A percentile compares a stretch with the other conserved stretches of the same genome.
Conservation (phyloP, 1,140 invertebrate species). For the Teleogryllus occipitalis region DNA sequence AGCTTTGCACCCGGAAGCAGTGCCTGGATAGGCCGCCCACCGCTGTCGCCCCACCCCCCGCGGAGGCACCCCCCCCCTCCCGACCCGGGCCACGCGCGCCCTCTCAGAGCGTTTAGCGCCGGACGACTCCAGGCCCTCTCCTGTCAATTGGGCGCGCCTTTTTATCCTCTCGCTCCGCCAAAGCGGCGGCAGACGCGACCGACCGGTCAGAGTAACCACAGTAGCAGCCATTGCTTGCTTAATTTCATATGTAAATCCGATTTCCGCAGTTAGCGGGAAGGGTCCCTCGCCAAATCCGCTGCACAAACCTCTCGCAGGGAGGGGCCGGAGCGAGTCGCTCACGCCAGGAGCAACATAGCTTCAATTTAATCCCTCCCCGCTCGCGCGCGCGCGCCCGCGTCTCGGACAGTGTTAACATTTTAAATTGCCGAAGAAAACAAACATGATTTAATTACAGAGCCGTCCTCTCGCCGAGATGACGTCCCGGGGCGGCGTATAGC, state of each 20-base stretch:
- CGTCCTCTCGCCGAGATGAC: no score
- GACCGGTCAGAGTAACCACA: not conserved
- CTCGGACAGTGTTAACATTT: not conserved
- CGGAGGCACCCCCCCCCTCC: no score
- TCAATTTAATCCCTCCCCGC: not conserved
- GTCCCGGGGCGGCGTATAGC: no score
- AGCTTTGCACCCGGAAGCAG: no score
- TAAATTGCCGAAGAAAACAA: not conserved
- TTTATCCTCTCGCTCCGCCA: not conserved
- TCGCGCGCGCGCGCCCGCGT: not conserved
- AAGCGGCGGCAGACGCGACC: not conserved
- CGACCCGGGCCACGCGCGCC: no score
- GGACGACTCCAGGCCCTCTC: not conserved
- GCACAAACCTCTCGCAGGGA: not conserved
- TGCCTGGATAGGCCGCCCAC: no score
- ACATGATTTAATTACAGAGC: not conserved
- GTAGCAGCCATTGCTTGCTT: not conserved
- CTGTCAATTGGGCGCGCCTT: not conserved
- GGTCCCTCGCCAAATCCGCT: not conserved
- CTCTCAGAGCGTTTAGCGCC: no score
- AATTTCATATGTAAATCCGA: constrained; percentile 5
- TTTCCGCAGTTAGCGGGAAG: not conserved
- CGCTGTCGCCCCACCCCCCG: no score
- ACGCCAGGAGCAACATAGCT: not conserved
- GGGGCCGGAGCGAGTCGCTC: no score